Evolutionary conservation across 2,888 invertebrate species (phyloP).

Genomic region (Aleiodes leptofemur): DNA sequence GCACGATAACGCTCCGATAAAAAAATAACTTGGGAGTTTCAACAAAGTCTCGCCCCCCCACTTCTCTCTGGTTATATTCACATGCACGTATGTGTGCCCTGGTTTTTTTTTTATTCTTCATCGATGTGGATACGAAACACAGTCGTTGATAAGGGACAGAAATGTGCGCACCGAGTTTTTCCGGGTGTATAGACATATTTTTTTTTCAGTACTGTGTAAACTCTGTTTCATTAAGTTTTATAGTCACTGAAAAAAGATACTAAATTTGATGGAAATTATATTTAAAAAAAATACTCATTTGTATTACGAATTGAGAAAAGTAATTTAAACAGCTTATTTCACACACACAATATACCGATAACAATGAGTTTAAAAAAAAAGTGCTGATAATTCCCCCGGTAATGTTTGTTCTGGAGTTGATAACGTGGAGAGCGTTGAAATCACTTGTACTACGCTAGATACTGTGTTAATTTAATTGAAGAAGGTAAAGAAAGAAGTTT

Average conservation of each 20-base stretch:
- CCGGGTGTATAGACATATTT: conserved; percentile 26
- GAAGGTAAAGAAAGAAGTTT: background rate
- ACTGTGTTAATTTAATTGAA: background rate
- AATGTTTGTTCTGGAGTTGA: conserved; percentile 39
- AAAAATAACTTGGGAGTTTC: conserved; percentile 16
- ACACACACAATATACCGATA: no score
- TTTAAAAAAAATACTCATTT: no score
- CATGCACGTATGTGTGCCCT: conserved; percentile 34
- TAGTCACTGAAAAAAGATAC: no score
- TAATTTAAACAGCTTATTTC: no score
- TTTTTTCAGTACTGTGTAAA: no score
- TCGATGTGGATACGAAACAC: conserved; percentile 13
- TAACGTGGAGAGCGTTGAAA: conserved; percentile 60
- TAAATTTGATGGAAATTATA: no score
- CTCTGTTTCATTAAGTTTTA: no score
- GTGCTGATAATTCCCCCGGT: conserved; percentile 12
- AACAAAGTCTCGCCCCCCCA: conserved; percentile 23
- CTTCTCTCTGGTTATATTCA: conserved; percentile 19
- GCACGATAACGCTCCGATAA: conserved; percentile 44
- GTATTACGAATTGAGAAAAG: no score
- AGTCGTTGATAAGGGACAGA: conserved; percentile 44
- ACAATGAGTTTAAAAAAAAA: no score
- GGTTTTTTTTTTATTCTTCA: conserved; percentile 8
- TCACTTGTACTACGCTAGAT: conserved; percentile 51
- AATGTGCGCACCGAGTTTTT: conserved; percentile 42